A percentile compares a stretch with the other conserved stretches of the same genome.
These are phyloP conservation scores for Drosophila grimshawi DNA, from an alignment of 1,140 invertebrate species.

Conservation along the genomic window DNA sequence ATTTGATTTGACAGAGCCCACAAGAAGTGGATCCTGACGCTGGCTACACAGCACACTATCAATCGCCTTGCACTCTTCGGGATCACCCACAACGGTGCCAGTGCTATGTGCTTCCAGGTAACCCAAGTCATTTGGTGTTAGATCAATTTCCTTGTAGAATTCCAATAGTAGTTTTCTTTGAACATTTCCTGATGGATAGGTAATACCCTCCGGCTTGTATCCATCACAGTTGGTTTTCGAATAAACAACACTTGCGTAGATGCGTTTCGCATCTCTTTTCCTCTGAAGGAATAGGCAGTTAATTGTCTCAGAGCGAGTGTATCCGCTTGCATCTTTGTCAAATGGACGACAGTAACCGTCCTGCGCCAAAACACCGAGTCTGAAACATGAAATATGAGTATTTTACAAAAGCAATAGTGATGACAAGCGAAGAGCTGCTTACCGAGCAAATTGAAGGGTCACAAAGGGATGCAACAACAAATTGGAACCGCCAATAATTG, in stretches of 20 bases:
- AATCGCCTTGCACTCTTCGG: constrained; percentile 95
- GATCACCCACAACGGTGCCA: constrained; percentile 91
- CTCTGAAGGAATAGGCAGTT: constrained; percentile 93
- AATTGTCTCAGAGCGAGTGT: constrained; percentile 91
- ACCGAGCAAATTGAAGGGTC: constrained; percentile 92
- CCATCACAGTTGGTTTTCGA: constrained; percentile 93
- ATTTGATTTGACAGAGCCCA: constrained; percentile 97
- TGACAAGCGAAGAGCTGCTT: constrained; percentile 28
- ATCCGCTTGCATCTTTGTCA: constrained; percentile 92
- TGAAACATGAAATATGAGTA: constrained; percentile 58
- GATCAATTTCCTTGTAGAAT: constrained; percentile 93
- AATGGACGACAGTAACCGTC: constrained; percentile 96
- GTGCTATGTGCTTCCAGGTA: constrained; percentile 98
- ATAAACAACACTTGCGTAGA: constrained; percentile 87
- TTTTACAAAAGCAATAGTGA: background rate
- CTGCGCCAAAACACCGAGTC: constrained; percentile 92
- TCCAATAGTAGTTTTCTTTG: constrained; percentile 92
- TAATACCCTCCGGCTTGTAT: constrained; percentile 95
- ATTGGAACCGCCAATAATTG: constrained; percentile 94
- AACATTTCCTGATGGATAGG: constrained; percentile 93
- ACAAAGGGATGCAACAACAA: constrained; percentile 94
- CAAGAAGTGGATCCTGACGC: constrained; percentile 88
- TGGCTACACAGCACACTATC: constrained; percentile 91
- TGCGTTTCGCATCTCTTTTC: constrained; percentile 90
- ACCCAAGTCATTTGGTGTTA: constrained; percentile 89